Percentiles rank a stretch among this genome's conserved stretches.
These are phyloP conservation scores for Cyprinodon brontotheroides DNA, from an alignment of 2,113 vertebrate genomes.

Conservation along the genomic window DNA sequence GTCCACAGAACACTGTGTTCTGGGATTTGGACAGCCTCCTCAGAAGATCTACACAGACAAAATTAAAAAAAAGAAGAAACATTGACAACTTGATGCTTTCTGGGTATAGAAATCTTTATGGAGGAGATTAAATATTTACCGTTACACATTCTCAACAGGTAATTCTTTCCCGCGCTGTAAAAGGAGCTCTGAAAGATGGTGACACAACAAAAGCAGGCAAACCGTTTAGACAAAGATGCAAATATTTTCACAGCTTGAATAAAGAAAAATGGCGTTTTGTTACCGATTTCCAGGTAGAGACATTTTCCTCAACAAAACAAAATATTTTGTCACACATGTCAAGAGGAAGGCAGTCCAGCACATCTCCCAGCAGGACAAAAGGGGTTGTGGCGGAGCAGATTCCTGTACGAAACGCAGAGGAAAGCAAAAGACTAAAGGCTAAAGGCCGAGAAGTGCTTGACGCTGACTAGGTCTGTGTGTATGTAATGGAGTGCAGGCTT, in stretches of 20 bases:
- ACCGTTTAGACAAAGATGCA: too few relatives aligned
- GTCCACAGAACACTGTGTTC: conserved; percentile 97
- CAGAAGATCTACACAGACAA: conserved; percentile 86
- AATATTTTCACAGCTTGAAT: background rate
- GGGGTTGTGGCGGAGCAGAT: conserved; percentile 96
- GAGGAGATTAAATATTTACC: conserved; percentile 80
- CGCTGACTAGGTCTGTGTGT: too few relatives aligned
- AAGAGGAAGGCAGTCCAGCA: conserved; percentile 95
- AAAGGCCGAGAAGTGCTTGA: too few relatives aligned
- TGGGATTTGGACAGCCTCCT: conserved; percentile 97
- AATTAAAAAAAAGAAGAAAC: background rate
- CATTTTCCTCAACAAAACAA: conserved; percentile 97
- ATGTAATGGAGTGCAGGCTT: too few relatives aligned
- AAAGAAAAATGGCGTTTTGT: too few relatives aligned
- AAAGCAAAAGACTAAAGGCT: background rate
- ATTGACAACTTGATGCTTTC: background rate
- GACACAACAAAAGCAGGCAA: background rate
- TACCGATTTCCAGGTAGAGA: conserved; percentile 98
- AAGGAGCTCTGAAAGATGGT: conserved; percentile 87
- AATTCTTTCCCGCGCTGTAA: conserved; percentile 98
- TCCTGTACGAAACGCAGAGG: conserved; percentile 71
- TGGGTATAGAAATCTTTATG: background rate
- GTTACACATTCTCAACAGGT: conserved; percentile 98
- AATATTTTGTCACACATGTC: conserved; percentile 97
- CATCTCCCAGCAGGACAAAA: conserved; percentile 93